Evolutionary conservation across 2,888 invertebrate species (phyloP).

Genomic region (Drosophila pegasa): DNA sequence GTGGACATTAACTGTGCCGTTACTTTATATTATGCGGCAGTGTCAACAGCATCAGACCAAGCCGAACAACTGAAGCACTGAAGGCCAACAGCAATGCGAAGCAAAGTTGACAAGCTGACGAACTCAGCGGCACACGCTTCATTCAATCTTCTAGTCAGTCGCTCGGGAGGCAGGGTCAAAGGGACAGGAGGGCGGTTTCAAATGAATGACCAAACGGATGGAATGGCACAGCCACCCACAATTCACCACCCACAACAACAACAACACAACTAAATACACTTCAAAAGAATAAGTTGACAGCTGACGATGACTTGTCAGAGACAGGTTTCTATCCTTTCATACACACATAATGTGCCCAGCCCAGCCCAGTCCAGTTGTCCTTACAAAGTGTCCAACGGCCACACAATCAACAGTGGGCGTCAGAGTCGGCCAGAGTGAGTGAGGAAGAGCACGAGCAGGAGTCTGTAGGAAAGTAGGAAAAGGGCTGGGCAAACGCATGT

Average conservation of each 20-base stretch:
- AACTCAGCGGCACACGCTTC: conserved; percentile 60
- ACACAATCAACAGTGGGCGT: conserved; percentile 47
- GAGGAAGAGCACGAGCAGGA: neutral
- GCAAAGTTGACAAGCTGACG: conserved; percentile 64
- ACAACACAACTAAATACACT: conserved; percentile 80
- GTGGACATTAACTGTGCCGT: conserved; percentile 72
- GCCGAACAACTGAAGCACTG: conserved; percentile 16
- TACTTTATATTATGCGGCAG: conserved; percentile 76
- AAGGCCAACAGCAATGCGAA: conserved; percentile 37
- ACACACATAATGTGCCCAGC: conserved; percentile 68
- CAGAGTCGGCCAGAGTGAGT: neutral
- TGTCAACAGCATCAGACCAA: conserved; percentile 75
- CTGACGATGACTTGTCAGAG: conserved; percentile 83
- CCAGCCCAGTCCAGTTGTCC: conserved; percentile 28
- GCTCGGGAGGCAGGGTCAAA: conserved; percentile 12
- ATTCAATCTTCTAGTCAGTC: conserved; percentile 71
- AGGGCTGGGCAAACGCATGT: conserved; percentile 56
- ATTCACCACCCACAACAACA: conserved; percentile 48
- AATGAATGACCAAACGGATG: conserved; percentile 55
- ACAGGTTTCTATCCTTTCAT: conserved; percentile 82
- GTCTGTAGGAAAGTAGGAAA: conserved; percentile 1
- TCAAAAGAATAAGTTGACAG: conserved; percentile 84
- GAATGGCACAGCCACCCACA: conserved; percentile 26
- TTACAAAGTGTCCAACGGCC: conserved; percentile 43
- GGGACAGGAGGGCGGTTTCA: conserved; percentile 3